Conservation (phyloP, 2,797 vertebrate species). For the Sorex maritimensis region DNA sequence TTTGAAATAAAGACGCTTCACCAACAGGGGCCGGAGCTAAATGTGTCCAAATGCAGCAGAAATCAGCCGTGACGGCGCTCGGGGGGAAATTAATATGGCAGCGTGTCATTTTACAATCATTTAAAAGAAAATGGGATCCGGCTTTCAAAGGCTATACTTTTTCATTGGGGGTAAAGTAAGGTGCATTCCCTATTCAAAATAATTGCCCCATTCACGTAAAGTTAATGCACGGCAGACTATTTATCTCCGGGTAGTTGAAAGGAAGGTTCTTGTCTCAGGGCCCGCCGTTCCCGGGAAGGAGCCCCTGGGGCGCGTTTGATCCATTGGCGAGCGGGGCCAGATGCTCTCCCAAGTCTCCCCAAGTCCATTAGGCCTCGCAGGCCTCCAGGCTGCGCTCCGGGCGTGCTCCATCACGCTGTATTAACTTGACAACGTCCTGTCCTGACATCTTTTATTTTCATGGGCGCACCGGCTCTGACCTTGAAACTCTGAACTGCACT, state of each 20-base stretch:
- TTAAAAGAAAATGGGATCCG: slow-evolving; percentile 83
- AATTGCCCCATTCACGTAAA: slow-evolving; percentile 82
- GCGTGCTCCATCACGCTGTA: slow-evolving; percentile 90
- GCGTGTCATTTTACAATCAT: slow-evolving; percentile 82
- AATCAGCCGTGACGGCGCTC: slow-evolving; percentile 62
- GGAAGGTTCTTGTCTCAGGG: slow-evolving; percentile 86
- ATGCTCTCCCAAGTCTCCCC: slow-evolving; percentile 89
- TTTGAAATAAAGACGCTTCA: slow-evolving; percentile 81
- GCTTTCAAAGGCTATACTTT: slow-evolving; percentile 79
- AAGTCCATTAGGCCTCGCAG: slow-evolving; percentile 91
- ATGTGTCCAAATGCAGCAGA: slow-evolving; percentile 78
- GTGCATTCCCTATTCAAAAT: slow-evolving; percentile 70
- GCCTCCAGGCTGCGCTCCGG: slow-evolving; percentile 88
- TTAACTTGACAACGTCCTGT: slow-evolving; percentile 90
- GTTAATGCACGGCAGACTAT: slow-evolving; percentile 84
- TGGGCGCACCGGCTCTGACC: slow-evolving; percentile 88
- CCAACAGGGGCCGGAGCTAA: slow-evolving; percentile 71
- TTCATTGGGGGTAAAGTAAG: slow-evolving; percentile 69
- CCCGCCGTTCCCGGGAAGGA: slow-evolving; percentile 84
- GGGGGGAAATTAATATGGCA: slow-evolving; percentile 71
- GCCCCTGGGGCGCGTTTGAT: slow-evolving; percentile 88
- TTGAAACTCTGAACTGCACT: slow-evolving; percentile 88
- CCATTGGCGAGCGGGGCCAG: slow-evolving; percentile 88
- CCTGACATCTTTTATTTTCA: slow-evolving; percentile 87
- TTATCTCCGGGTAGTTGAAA: slow-evolving; percentile 87